phyloP scores from a whole-genome alignment of 2,888 invertebrate species.

The Drosophila aldrichi region DNA sequence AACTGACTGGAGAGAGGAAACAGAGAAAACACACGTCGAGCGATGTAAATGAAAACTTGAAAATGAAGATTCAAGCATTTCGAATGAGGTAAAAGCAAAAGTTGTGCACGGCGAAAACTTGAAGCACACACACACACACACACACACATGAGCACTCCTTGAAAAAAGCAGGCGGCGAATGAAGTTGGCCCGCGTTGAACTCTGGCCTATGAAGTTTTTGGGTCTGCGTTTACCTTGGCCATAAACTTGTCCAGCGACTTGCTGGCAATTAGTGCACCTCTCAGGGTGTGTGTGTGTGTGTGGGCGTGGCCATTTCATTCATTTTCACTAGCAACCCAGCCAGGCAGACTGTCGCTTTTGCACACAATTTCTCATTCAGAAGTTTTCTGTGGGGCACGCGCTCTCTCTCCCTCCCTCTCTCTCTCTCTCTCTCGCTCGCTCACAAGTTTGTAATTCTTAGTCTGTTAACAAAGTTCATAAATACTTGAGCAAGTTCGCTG shows the following conservation, averaged over 20 bases:
- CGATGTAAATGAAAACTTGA: conserved; percentile 38
- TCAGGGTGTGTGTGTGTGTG: conserved; percentile 38
- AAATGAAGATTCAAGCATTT: conserved; percentile 53
- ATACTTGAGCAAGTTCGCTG: conserved; percentile 74
- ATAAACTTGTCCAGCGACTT: conserved; percentile 74
- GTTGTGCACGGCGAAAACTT: conserved; percentile 41
- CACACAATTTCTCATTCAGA: conserved; percentile 81
- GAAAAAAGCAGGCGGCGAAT: conserved; percentile 70
- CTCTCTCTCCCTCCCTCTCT: conserved; percentile 16
- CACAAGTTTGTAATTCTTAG: conserved; percentile 80
- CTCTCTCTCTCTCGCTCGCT: conserved; percentile 30
- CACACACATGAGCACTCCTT: conserved; percentile 29
- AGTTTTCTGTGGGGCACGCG: conserved; percentile 50
- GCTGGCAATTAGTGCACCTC: conserved; percentile 78
- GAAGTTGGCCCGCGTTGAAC: conserved; percentile 73
- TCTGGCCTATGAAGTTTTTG: conserved; percentile 68
- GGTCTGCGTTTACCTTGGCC: conserved; percentile 75
- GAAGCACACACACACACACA: conserved; percentile 22
- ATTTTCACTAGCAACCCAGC: conserved; percentile 62
- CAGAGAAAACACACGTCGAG: neutral
- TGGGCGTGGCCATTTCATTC: conserved; percentile 75
- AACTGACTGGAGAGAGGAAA: neutral
- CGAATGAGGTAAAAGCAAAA: conserved; percentile 73
- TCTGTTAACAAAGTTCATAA: conserved; percentile 82
- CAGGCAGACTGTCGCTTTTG: conserved; percentile 69